Conservation (phyloP, 2,888 invertebrate genomes). For the Suillia variegata region DNA sequence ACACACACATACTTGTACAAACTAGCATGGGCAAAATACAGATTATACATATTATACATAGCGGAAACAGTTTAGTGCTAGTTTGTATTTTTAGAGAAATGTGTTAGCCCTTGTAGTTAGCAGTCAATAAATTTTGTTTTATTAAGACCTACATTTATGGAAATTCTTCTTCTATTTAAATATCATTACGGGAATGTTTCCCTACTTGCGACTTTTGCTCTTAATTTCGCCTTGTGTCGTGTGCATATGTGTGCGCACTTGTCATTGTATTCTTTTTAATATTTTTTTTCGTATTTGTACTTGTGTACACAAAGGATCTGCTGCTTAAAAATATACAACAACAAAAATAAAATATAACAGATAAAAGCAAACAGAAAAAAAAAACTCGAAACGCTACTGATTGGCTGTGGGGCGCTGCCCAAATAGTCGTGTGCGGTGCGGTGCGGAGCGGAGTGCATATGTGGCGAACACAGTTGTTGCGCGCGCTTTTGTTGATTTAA, state of each 20-base stretch:
- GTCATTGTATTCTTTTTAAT: slow-evolving; percentile 2
- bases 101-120: slow-evolving; percentile 38
- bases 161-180: not conserved
- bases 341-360: not conserved
- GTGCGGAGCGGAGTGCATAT: no score
- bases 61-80: slow-evolving; percentile 10
- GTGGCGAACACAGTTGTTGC: slow-evolving; percentile 6
- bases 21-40: no score
- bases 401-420: slow-evolving; percentile 9
- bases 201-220: not conserved
- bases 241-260: slow-evolving; percentile 13
- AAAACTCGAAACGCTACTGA: slow-evolving; percentile 6
- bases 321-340: slow-evolving; percentile 7
- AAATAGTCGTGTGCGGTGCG: no score
- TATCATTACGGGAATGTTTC: not conserved
- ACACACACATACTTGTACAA: no score
- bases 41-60: not conserved
- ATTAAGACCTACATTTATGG: not conserved
- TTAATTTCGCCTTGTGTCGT: not conserved
- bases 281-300: slow-evolving; percentile 13
- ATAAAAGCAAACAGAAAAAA: not conserved
- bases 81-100: slow-evolving; percentile 31
- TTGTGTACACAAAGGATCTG: slow-evolving; percentile 22
- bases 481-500: slow-evolving; percentile 11
- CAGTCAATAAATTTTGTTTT: not conserved